Evolutionary conservation across 2,113 vertebrate genomes (phyloP).

Genomic region (Rhinoptilus africanus): DNA sequence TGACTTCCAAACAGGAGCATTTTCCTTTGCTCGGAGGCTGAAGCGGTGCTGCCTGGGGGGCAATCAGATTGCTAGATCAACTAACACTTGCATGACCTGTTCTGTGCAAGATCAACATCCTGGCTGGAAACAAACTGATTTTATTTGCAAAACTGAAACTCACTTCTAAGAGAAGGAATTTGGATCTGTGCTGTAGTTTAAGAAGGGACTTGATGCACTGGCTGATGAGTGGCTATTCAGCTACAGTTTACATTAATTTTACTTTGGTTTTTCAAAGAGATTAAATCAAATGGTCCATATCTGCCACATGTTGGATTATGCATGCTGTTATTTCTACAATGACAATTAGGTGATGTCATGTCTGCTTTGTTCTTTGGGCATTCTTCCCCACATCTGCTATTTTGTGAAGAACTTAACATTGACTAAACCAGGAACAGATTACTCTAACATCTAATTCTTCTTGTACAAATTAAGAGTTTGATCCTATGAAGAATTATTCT

Average conservation of each 20-base stretch:
- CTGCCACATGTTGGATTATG: neutral
- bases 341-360: constrained; percentile 37
- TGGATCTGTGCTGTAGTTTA: neutral
- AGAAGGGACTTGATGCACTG: neutral
- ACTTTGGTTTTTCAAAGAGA: neutral
- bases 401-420: constrained; percentile 4
- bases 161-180: neutral
- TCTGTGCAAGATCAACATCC: neutral
- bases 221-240: neutral
- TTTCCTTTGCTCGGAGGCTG: neutral
- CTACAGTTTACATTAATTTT: constrained; percentile 2
- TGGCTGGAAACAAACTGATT: neutral
- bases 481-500: neutral
- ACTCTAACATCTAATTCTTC: constrained; percentile 2
- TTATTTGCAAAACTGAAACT: neutral
- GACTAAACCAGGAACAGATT: neutral
- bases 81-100: neutral
- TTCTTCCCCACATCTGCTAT: constrained; percentile 33
- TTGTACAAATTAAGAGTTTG: neutral
- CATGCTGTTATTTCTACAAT: neutral
- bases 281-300: neutral
- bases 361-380: constrained; percentile 28
- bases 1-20: neutral
- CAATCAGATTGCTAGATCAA: neutral
- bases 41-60: neutral